Evolutionary conservation across 2,797 vertebrate genomes (phyloP).

Genomic region (Pipistrellus nathusii): DNA sequence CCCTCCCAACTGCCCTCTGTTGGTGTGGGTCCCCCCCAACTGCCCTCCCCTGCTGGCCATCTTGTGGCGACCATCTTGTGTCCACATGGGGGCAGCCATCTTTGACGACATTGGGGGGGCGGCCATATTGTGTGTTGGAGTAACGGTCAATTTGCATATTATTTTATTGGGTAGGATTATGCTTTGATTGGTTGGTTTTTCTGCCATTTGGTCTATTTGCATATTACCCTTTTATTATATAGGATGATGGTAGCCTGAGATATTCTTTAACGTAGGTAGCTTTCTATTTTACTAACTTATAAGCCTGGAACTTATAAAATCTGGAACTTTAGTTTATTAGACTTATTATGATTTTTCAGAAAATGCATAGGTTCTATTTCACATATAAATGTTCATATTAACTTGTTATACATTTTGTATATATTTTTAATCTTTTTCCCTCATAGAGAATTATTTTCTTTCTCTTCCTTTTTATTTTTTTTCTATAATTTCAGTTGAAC

Average conservation of each 20-base stretch:
- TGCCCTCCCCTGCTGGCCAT: too few species aligned
- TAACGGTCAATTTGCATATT: too few species aligned
- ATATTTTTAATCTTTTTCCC: slow-evolving; percentile 39
- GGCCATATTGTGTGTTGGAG: too few species aligned
- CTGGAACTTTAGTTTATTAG: neutral
- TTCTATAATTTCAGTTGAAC: neutral
- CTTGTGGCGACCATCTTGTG: too few species aligned
- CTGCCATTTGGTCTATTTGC: too few species aligned
- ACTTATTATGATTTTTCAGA: neutral
- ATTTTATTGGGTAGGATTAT: too few species aligned
- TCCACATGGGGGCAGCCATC: too few species aligned
- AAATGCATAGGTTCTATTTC: slow-evolving; percentile 42
- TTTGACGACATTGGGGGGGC: too few species aligned
- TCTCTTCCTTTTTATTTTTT: neutral
- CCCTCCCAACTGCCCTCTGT: too few species aligned
- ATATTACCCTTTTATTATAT: too few species aligned
- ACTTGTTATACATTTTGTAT: slow-evolving; percentile 13
- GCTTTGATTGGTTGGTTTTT: too few species aligned
- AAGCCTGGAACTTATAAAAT: slow-evolving; percentile 33
- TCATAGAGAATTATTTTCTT: neutral
- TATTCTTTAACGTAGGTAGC: slow-evolving; percentile 16
- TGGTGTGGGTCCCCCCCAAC: too few species aligned
- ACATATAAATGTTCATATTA: slow-evolving; percentile 1
- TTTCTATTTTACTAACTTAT: slow-evolving; percentile 30
- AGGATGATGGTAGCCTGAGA: neutral